Conservation (phyloP, 2,797 vertebrate species). For the Echeneis naucrates region DNA sequence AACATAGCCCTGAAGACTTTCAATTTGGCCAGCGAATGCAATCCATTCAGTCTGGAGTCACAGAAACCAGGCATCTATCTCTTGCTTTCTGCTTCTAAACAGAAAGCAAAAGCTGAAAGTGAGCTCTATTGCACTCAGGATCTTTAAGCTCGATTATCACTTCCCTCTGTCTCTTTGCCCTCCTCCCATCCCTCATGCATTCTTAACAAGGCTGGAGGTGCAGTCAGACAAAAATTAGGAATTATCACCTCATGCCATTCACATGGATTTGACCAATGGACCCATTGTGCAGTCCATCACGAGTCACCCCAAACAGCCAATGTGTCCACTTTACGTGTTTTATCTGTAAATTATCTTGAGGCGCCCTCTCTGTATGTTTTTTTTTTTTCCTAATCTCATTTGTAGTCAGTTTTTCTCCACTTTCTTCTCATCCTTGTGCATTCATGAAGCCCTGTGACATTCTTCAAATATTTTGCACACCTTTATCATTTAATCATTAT, state of each 20-base stretch:
- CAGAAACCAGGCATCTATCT: not conserved
- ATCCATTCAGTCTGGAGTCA: constrained; percentile 5
- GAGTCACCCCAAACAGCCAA: too few relatives aligned
- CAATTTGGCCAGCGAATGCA: not conserved
- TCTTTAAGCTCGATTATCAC: too few relatives aligned
- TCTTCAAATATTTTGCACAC: too few relatives aligned
- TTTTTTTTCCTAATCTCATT: not conserved
- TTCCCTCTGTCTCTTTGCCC: too few relatives aligned
- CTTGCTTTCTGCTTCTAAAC: not conserved
- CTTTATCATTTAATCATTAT: too few relatives aligned
- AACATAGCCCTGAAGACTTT: too few relatives aligned
- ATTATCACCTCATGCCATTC: not conserved
- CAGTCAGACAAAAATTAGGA: not conserved
- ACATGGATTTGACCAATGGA: too few relatives aligned
- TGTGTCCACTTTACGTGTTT: too few relatives aligned
- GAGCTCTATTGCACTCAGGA: too few relatives aligned
- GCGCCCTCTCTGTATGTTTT: not conserved
- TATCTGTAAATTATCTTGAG: not conserved
- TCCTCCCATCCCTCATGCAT: not conserved
- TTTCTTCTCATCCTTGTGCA: not conserved
- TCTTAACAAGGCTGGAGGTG: not conserved
- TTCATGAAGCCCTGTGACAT: not conserved
- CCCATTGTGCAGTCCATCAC: too few relatives aligned
- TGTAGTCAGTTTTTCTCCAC: not conserved
- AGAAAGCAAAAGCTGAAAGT: not conserved